Percentiles rank a stretch among this genome's conserved stretches.
phyloP scores from a whole-genome alignment of 2,113 vertebrate species.

The Phylloscopus whistleri region DNA sequence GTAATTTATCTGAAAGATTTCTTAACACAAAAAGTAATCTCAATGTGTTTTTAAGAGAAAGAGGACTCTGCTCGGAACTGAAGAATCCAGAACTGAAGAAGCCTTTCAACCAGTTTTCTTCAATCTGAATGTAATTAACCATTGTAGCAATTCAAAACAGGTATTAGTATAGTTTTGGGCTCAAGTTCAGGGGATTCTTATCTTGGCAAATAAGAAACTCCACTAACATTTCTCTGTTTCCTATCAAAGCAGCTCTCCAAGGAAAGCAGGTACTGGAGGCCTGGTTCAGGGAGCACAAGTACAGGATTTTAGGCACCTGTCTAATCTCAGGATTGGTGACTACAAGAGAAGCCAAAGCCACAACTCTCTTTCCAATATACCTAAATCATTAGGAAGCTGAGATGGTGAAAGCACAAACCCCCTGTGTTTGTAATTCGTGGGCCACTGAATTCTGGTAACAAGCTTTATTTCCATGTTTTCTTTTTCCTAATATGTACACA shows the following conservation, averaged over 20 bases:
- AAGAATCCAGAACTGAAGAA: neutral
- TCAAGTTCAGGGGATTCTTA: neutral
- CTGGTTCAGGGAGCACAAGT: neutral
- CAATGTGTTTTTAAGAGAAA: neutral
- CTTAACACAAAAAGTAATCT: neutral
- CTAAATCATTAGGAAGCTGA: neutral
- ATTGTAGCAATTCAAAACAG: neutral
- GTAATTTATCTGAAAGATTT: neutral
- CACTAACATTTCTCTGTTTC: neutral
- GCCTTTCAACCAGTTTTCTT: neutral
- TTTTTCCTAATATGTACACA: neutral
- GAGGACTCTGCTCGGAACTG: neutral
- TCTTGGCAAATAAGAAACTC: neutral
- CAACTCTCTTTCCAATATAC: neutral
- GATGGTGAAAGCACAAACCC: neutral
- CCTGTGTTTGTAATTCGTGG: neutral
- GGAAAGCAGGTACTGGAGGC: neutral
- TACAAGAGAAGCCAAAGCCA: neutral
- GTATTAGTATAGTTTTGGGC: neutral
- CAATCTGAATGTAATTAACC: neutral
- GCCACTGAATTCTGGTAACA: neutral
- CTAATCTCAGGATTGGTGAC: neutral
- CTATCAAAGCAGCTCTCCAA: neutral
- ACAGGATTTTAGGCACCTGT: neutral
- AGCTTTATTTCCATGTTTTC: neutral